phyloP scores from a whole-genome alignment of 2,113 vertebrate genomes.

The Notarius quadriscutis region DNA sequence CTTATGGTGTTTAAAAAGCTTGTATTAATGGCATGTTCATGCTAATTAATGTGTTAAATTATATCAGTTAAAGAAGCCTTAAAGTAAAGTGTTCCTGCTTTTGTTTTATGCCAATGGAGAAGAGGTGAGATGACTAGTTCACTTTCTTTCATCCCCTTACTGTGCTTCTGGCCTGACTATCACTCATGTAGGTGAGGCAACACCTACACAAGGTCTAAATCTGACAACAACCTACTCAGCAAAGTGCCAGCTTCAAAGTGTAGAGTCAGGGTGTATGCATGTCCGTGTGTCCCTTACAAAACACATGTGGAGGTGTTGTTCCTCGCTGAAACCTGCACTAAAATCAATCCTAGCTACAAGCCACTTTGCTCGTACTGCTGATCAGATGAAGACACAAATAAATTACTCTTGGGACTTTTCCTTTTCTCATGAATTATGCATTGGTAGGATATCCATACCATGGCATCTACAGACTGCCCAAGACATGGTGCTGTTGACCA shows the following conservation, averaged over 20 bases:
- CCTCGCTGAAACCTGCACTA: conserved; percentile 20
- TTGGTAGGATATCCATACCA: conserved; percentile 58
- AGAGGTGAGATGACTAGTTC: conserved; percentile 5
- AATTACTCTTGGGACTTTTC: not conserved
- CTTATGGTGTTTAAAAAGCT: not conserved
- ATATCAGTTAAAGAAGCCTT: not conserved
- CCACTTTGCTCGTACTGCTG: conserved; percentile 61
- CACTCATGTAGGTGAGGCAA: conserved; percentile 33
- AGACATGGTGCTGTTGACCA: conserved; percentile 23
- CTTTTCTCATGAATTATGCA: conserved; percentile 65
- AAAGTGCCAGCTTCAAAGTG: conserved; percentile 25
- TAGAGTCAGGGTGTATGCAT: conserved; percentile 30
- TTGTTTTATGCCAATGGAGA: not conserved
- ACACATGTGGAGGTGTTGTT: conserved; percentile 33
- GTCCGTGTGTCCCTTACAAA: conserved; percentile 7
- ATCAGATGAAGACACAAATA: conserved; percentile 41
- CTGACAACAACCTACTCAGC: conserved; percentile 42
- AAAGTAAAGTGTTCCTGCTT: not conserved
- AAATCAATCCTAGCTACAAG: conserved; percentile 42
- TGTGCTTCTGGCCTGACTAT: conserved; percentile 25
- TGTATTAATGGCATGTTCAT: not conserved
- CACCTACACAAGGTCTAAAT: conserved; percentile 41
- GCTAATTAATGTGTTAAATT: not conserved
- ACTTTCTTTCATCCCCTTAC: conserved; percentile 19
- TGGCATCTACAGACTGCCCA: conserved; percentile 38